Evolutionary conservation across 2,113 vertebrate genomes (phyloP).

Genomic region (Tenrec ecaudatus): DNA sequence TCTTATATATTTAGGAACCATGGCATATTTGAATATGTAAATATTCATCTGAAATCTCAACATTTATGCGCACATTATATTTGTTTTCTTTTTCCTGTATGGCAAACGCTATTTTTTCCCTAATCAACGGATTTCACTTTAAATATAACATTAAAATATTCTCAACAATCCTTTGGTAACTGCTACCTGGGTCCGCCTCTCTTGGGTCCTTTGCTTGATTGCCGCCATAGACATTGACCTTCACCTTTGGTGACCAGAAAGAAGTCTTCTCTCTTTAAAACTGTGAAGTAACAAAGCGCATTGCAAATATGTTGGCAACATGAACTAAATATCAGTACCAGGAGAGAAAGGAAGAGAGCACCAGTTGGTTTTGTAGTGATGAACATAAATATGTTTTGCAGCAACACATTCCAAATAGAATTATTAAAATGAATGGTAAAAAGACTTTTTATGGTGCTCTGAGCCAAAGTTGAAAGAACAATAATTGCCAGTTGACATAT

Average conservation of each 20-base stretch:
- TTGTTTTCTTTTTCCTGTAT: too few species aligned
- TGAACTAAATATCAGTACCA: conserved; percentile 64
- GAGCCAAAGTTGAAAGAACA: conserved; percentile 63
- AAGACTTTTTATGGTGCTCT: conserved; percentile 57
- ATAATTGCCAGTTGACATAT: too few species aligned
- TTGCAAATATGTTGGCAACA: conserved; percentile 52
- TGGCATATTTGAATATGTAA: too few species aligned
- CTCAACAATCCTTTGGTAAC: not conserved
- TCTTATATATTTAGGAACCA: too few species aligned
- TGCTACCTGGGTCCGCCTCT: not conserved
- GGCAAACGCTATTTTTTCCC: not conserved
- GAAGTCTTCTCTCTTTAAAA: conserved; percentile 37
- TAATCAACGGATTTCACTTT: not conserved
- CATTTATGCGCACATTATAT: too few species aligned
- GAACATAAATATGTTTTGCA: too few species aligned
- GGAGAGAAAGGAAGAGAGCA: conserved; percentile 29
- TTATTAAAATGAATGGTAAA: conserved; percentile 73
- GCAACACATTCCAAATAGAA: conserved; percentile 70
- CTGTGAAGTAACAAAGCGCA: conserved; percentile 52
- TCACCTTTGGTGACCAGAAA: conserved; percentile 40
- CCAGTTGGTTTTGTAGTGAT: conserved; percentile 68
- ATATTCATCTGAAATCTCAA: too few species aligned
- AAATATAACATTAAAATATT: not conserved
- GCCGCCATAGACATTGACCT: not conserved
- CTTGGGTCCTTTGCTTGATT: not conserved